Evolutionary conservation across 2,888 invertebrate species (phyloP).

Genomic region (Eudemis profundana): DNA sequence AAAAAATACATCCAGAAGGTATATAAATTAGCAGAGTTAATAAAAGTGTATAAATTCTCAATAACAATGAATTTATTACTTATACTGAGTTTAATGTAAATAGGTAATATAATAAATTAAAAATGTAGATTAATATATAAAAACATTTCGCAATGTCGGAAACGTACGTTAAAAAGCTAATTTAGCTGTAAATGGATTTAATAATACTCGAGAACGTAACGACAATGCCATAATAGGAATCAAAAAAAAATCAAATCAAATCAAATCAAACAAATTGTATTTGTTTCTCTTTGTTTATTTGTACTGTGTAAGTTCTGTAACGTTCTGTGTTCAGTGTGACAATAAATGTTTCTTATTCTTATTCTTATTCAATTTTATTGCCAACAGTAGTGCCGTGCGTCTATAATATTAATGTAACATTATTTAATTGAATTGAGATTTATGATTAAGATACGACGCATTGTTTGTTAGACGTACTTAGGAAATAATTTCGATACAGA

Average conservation of each 20-base stretch:
- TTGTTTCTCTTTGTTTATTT: too few relatives aligned
- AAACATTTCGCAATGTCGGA: neutral
- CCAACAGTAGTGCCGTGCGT: constrained; percentile 7
- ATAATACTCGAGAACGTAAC: neutral
- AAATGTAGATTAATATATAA: neutral
- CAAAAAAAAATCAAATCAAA: too few relatives aligned
- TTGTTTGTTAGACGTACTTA: constrained; percentile 18
- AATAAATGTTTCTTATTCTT: too few relatives aligned
- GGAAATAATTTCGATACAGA: constrained; percentile 8
- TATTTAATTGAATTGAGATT: constrained; percentile 38
- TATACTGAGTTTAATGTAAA: neutral
- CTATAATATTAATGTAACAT: constrained; percentile 19
- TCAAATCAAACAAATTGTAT: too few relatives aligned
- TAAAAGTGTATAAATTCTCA: neutral
- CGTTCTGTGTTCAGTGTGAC: too few relatives aligned
- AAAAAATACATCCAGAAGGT: too few relatives aligned
- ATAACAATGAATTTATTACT: neutral
- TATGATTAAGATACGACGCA: constrained; percentile 28
- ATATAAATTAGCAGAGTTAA: neutral
- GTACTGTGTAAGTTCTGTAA: too few relatives aligned
- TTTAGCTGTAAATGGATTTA: constrained; percentile 15
- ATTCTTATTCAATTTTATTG: constrained; percentile 7
- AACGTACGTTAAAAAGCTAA: constrained; percentile 1
- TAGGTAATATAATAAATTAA: neutral
- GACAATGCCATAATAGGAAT: constrained; percentile 19